Percentiles rank a stretch among this genome's conserved stretches.
phyloP scores from a whole-genome alignment of 2,797 vertebrate species.

The Sebastes reedi region DNA sequence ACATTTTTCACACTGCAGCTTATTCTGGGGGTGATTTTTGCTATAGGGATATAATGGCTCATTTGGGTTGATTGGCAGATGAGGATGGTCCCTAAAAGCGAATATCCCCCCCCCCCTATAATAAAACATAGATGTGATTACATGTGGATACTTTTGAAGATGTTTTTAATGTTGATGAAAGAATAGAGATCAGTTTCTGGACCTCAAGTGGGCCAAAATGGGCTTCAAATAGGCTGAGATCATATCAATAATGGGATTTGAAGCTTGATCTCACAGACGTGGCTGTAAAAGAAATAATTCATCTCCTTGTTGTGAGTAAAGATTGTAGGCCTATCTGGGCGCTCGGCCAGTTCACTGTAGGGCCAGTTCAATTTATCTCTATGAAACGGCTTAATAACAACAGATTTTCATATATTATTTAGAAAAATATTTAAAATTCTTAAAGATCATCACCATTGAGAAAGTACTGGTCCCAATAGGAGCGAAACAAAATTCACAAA shows the following conservation, averaged over 20 bases:
- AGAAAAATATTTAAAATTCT: too few relatives aligned
- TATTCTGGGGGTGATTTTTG: too few relatives aligned
- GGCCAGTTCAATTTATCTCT: neutral
- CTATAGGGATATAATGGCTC: neutral
- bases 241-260: neutral
- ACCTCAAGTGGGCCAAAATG: neutral
- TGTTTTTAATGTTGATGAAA: neutral
- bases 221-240: neutral
- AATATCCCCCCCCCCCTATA: accelerated
- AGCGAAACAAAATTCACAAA: neutral
- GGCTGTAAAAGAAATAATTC: neutral
- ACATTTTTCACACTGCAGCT: neutral
- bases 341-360: neutral
- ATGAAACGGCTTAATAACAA: neutral
- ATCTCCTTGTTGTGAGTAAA: neutral
- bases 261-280: neutral
- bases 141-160: neutral
- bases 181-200: neutral
- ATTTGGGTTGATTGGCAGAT: neutral
- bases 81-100: neutral
- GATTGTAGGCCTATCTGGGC: neutral
- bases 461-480: neutral
- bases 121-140: neutral
- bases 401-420: neutral
- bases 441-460: neutral